A percentile compares a stretch with the other conserved stretches of the same genome.
Conservation (phyloP, 2,797 vertebrate species). For the Prunella strophiata region DNA sequence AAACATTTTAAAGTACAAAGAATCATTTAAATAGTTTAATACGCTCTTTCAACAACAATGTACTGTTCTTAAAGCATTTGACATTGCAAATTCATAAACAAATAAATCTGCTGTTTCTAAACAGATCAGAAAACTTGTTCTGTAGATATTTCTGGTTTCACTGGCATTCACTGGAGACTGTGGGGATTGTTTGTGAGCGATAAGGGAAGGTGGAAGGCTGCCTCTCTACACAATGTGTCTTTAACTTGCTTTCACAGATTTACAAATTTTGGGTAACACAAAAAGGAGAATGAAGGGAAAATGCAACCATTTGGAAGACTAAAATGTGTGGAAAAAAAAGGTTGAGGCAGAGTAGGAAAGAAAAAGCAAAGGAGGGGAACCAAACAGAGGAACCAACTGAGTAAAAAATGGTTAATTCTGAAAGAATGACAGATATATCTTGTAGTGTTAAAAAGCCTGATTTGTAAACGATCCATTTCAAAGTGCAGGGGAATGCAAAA, state of each 20-base stretch:
- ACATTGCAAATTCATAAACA: not conserved
- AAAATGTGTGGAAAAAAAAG: not conserved
- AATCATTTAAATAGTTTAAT: not conserved
- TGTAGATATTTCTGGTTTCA: not conserved
- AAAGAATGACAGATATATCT: not conserved
- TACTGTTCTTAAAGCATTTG: not conserved
- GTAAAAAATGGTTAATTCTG: not conserved
- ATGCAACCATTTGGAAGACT: not conserved
- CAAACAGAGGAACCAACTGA: not conserved
- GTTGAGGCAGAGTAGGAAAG: not conserved
- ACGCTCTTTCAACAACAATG: not conserved
- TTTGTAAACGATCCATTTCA: not conserved
- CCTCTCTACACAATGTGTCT: not conserved
- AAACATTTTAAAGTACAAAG: not conserved
- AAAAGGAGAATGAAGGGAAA: not conserved
- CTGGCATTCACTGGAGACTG: not conserved
- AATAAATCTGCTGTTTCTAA: not conserved
- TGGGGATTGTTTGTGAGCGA: not conserved
- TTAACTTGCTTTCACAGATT: not conserved
- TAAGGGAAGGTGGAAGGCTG: not conserved
- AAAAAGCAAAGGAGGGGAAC: not conserved
- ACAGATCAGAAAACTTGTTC: not conserved
- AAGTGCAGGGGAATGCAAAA: not conserved
- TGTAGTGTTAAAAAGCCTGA: not conserved
- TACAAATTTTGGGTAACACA: not conserved